Percentiles rank a stretch among this genome's conserved stretches.
Conservation (phyloP, 2,113 vertebrate genomes). For the Natator depressus region DNA sequence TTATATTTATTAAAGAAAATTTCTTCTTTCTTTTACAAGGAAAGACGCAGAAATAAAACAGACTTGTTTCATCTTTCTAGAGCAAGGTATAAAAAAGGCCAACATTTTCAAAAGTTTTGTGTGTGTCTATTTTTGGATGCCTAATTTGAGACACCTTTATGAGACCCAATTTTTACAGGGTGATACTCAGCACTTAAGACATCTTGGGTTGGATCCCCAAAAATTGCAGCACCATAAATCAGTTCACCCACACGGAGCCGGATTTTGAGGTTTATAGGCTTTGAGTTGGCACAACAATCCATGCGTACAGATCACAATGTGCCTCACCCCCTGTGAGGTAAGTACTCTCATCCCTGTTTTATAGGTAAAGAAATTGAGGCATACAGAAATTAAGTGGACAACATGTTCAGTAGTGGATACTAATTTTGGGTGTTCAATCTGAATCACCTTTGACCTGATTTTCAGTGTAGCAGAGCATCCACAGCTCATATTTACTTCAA, state of each 20-base stretch:
- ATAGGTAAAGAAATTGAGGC: neutral
- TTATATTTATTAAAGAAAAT: slow-evolving; percentile 4
- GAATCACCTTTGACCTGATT: neutral
- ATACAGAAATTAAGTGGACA: neutral
- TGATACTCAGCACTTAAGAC: neutral
- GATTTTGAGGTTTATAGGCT: neutral
- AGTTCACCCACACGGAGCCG: neutral
- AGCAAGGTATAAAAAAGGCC: neutral
- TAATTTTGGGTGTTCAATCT: slow-evolving; percentile 10
- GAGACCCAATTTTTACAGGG: neutral
- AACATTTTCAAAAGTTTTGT: neutral
- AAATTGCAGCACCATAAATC: neutral
- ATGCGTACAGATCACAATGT: neutral
- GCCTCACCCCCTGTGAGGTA: neutral
- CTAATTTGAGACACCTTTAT: neutral
- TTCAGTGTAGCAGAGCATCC: neutral
- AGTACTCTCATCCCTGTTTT: neutral
- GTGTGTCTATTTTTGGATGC: neutral
- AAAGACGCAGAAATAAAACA: neutral
- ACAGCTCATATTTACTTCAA: neutral
- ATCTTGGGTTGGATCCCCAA: neutral
- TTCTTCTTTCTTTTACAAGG: neutral
- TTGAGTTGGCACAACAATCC: neutral
- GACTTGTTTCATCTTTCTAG: neutral
- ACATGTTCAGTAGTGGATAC: neutral